Evolutionary conservation across 1,140 invertebrate species (phyloP).

Genomic region (Galleria mellonella): DNA sequence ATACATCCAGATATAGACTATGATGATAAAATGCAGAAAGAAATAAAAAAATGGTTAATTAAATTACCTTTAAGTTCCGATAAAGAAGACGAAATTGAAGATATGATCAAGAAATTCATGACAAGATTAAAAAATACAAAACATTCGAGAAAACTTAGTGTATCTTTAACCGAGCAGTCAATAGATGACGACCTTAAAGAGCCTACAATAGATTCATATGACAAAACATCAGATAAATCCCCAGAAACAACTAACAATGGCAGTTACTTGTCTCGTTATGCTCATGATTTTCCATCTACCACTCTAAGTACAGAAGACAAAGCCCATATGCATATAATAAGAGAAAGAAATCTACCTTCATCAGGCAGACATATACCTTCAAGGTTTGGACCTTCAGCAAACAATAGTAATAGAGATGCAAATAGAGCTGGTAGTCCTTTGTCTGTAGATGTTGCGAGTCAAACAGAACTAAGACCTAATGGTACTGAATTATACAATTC

Average conservation of each 20-base stretch:
- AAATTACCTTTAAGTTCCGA: constrained; percentile 8
- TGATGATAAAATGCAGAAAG: constrained; percentile 2
- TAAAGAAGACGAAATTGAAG: not conserved
- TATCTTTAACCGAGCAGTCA: not conserved
- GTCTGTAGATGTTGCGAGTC: constrained; percentile 3
- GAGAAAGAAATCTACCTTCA: not conserved
- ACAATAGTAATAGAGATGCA: constrained; percentile 4
- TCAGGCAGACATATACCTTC: not conserved
- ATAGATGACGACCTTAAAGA: not conserved
- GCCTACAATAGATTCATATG: not conserved
- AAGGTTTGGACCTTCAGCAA: too few relatives aligned
- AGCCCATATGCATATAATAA: constrained; percentile 4
- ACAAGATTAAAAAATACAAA: constrained; percentile 6
- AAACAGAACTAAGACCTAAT: constrained; percentile 4
- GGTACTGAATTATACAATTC: not conserved
- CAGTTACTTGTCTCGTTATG: not conserved
- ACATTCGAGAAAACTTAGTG: constrained; percentile 7
- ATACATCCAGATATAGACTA: not conserved
- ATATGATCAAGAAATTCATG: constrained; percentile 2
- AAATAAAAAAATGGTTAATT: constrained; percentile 8
- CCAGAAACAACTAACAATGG: not conserved
- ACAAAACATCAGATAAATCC: not conserved
- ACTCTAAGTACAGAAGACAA: constrained; percentile 5
- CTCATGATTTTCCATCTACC: not conserved
- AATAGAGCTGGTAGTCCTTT: constrained; percentile 1